These are phyloP conservation scores for Alosa alosa DNA, from an alignment of 2,113 vertebrate species.

Conservation along the genomic window DNA sequence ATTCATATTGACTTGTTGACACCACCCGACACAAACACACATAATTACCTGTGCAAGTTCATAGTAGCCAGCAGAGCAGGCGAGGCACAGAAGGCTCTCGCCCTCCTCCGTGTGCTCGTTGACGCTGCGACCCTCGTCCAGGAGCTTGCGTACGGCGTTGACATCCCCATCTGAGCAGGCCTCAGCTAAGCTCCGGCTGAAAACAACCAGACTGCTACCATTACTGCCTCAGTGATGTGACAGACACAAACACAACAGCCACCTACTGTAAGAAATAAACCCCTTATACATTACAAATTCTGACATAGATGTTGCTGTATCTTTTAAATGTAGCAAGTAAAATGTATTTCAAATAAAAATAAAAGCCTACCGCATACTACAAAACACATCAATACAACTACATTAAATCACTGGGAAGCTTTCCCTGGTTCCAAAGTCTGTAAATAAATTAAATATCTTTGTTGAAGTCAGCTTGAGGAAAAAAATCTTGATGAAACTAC, in stretches of 20 bases:
- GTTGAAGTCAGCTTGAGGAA: not conserved
- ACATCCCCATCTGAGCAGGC: slow-evolving; percentile 98
- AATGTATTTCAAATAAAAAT: not conserved
- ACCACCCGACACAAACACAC: not conserved
- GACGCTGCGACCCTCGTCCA: slow-evolving; percentile 96
- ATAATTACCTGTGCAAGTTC: slow-evolving; percentile 91
- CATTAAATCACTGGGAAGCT: not conserved
- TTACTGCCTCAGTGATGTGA: slow-evolving; percentile 77
- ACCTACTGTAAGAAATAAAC: not conserved
- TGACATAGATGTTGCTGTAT: not conserved
- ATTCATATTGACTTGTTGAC: not conserved
- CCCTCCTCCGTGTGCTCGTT: slow-evolving; percentile 98
- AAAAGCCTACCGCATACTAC: not conserved
- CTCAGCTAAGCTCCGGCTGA: slow-evolving; percentile 97
- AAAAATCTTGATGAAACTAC: not conserved
- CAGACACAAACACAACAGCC: slow-evolving; percentile 18
- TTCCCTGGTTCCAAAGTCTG: too few species aligned
- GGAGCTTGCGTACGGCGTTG: slow-evolving; percentile 93
- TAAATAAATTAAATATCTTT: not conserved
- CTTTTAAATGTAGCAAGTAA: not conserved
- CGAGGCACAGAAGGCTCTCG: slow-evolving; percentile 94
- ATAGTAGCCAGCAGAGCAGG: slow-evolving; percentile 97
- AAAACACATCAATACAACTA: not conserved
- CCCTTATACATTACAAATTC: not conserved
- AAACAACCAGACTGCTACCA: slow-evolving; percentile 86